Base-by-base conservation (phyloP, 2,888 invertebrate species). In the Orthosia incerta region DNA sequence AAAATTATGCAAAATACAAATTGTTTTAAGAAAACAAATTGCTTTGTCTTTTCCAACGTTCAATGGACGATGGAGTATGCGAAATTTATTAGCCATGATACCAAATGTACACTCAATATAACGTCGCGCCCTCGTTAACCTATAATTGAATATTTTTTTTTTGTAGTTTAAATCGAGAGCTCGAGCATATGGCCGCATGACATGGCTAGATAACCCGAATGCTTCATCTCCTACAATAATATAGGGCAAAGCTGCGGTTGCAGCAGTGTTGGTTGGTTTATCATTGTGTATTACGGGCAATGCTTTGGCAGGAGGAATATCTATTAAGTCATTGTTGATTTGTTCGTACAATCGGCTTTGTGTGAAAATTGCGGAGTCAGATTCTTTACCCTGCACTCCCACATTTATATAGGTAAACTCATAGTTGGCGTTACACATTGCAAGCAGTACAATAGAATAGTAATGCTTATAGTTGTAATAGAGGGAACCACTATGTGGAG, bases 161-260 rank as follows among this genome's bases (percentile, higher is more conserved):
- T 66, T 75, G 66, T 84, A 56, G 69, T 80, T 60, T 59, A 82
- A 74, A 71, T 74, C 48, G 76, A 82, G 76, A 80, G 80, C 76
- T 73, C 84, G 83, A 75, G 79, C 75, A 79, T 84, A 84, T 79
- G 84, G 84, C 67, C 84, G 82, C 80, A 84, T 80, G 56, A 84
- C 60, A 72, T 76, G 63, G 68, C 61, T 76, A 76, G 80, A 76
- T 59, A 78, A 83, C 69, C 69, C 69, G 76, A 83, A 79, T 66
- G 80, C 76, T 74, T 74, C 79, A 74, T 77, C 79, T 70, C 80
- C 80, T 67, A 79, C 80, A 76, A 84, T 62, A 76, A 80, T 39
- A 45, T 74, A 77, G 57, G 71, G 74, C 16, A 77, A 45, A 57
- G 80, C 57, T 75, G 57, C 72, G 78, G 75, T 79, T 75, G 78